Base-by-base conservation (phyloP, 2,113 vertebrate species). In the Onychorhynchus coronatus region DNA sequence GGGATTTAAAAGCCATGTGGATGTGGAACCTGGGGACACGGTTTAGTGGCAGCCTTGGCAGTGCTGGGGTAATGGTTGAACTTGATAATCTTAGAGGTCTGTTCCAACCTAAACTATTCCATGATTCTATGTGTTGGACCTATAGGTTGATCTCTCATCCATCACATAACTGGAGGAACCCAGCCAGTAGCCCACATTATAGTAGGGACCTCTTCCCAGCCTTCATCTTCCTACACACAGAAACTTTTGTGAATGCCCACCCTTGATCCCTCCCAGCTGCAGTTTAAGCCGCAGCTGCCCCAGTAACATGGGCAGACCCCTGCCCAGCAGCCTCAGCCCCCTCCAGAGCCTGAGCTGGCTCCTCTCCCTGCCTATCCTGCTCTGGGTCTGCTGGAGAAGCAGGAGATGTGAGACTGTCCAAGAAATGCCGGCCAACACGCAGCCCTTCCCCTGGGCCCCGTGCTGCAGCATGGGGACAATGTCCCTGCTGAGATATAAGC, bases 211-310 rank as follows among this genome's bases (percentile, higher is more conserved):
- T 85, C 71, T 70, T 82, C 44, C 39, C 53, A 71, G 19, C 24
- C 71, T 66, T 70, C 25, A 49, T 28, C 39, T 73, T 78, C 44
- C 50, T 53, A 75, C 6, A 0, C 24, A 21, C 66, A 83, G 67
- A 85, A 82, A 65, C 82, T 39, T 79, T 52, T 75, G 71, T 7
- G 2, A 77, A 66, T 58, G 25, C 68, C 46, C 68, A 61, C 67
- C 46, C 85, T 62, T 66, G 88, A 90, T 90, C 79, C 85, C 50
- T 2, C 2, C 25, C 0, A 7, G 76, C 72, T 86, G 56, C 62
- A 66, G 33, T 55, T 79, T 61, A 86, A 94, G 71, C 50, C 50
- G 89, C 94, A 93, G 91, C 94, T 94, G 91, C 95, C 85, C 85
- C 89, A 94, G 77, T 84, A 44, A 75, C 71, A 42, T 6, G 3